Percentiles rank a stretch among this genome's conserved stretches.
Conservation (phyloP, 2,888 invertebrate species). For the Rotaria macrura region DNA sequence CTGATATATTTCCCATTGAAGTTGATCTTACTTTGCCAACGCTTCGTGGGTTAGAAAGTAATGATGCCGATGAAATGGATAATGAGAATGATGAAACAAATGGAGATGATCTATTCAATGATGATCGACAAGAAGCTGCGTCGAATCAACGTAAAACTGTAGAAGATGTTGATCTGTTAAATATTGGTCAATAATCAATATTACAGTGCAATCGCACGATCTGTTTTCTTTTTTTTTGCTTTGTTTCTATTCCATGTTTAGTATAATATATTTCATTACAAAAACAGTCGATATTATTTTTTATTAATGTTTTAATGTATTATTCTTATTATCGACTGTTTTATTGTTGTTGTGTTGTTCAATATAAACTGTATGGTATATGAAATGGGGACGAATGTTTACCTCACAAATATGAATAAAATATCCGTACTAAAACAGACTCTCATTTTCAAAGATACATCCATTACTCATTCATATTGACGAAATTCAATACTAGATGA, state of each 20-base stretch:
- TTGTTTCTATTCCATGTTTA: not conserved
- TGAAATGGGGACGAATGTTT: not conserved
- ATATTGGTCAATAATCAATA: not conserved
- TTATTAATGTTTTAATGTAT: not conserved
- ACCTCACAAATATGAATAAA: not conserved
- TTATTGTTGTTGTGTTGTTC: not conserved
- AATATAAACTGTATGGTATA: not conserved
- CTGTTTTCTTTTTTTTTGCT: not conserved
- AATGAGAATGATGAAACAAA: not conserved
- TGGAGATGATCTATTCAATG: not conserved
- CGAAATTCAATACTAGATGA: too few relatives aligned
- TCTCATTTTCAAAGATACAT: too few relatives aligned
- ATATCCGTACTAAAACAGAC: too few relatives aligned
- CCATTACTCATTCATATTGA: too few relatives aligned
- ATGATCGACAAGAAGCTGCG: not conserved
- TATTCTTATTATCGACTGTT: not conserved
- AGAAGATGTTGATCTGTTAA: constrained; percentile 7
- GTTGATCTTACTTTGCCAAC: constrained; percentile 61
- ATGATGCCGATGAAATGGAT: not conserved
- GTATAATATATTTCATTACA: not conserved
- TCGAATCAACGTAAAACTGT: not conserved
- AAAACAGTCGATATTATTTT: not conserved
- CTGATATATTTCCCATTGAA: constrained; percentile 79
- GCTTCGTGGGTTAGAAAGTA: not conserved
- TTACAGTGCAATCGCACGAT: not conserved